Conservation (phyloP, 2,797 vertebrate genomes). For the Crenichthys baileyi region DNA sequence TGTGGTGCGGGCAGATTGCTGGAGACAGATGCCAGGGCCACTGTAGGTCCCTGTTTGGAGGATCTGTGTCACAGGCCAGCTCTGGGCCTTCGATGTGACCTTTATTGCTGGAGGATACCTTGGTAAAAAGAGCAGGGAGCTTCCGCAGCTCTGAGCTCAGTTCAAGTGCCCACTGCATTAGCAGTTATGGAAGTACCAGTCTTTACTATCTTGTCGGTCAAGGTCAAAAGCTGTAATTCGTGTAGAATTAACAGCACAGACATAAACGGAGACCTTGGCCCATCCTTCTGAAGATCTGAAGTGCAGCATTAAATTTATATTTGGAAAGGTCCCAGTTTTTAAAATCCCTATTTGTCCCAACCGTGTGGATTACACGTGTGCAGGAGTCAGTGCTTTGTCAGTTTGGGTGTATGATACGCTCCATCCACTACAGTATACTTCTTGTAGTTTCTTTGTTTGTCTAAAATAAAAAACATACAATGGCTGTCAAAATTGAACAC, state of each 20-base stretch:
- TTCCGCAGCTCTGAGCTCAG: constrained; percentile 57
- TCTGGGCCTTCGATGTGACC: constrained; percentile 90
- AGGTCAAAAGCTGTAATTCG: constrained; percentile 38
- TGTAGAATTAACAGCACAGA: constrained; percentile 31
- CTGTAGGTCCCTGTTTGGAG: constrained; percentile 85
- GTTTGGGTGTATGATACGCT: constrained; percentile 43
- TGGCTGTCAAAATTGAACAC: constrained; percentile 29
- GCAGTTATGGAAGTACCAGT: constrained; percentile 31
- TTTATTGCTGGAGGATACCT: constrained; percentile 88
- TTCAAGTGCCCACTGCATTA: constrained; percentile 52
- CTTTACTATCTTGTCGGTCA: constrained; percentile 38
- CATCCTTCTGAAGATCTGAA: constrained; percentile 7
- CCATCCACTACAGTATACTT: constrained; percentile 44
- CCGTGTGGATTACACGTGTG: constrained; percentile 32
- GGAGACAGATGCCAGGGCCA: constrained; percentile 94
- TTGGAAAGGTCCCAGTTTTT: constrained; percentile 10
- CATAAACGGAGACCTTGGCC: constrained; percentile 26
- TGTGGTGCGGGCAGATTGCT: constrained; percentile 80
- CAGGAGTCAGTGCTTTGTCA: constrained; percentile 23
- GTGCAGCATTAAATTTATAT: constrained; percentile 3
- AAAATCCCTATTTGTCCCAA: constrained; percentile 26
- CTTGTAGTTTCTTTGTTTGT: constrained; percentile 44
- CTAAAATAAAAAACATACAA: constrained; percentile 40
- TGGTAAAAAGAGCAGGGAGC: constrained; percentile 55
- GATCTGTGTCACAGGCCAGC: constrained; percentile 89